Base-by-base conservation (phyloP, 2,113 vertebrate species). In the Genyomyrus donnyi region DNA sequence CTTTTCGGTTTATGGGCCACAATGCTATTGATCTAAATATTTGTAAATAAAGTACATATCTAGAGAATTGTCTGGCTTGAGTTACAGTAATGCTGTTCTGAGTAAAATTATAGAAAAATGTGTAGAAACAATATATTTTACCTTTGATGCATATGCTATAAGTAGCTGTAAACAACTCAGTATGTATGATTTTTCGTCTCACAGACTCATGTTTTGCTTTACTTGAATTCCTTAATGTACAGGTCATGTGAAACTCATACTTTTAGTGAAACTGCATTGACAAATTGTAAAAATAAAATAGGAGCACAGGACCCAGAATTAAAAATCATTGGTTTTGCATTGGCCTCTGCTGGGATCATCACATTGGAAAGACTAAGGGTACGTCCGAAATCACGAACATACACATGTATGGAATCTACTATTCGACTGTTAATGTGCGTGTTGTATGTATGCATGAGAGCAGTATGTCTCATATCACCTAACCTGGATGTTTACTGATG, bases 41-140 rank as follows among this genome's bases (percentile, higher is more conserved):
- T 97, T 97, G 97, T 97, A 97, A 97, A 97, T 97, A 97, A 97
- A 97, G 96, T 96, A 96, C 95, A 96, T 96, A 97, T 96, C 96
- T 96, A 97, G 96, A 97, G 95, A 95, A 94, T 91, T 31, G 53
- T 91, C 88, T 91, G 66, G 53, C 87, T 74, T 91, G 35, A 85
- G 39, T 89, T 85, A 42, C 52, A 80, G 53, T n/a, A 24, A n/a
- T 86, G 80, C 3, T 83, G 39, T 84, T 45, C 19, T 19, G 24
- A 50, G 46, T 85, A 85, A 48, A 13, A 48, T 42, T 24, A 85
- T 42, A 85, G 45, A 46, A 46, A 83, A 39, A 83, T 83, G 39
- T 77, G n/a, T 39, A 39, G 70, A 39, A 77, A n/a, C 56, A 77
- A 27, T 35, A 31, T 74, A 83, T 83, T 83, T 83, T 19, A 7